Conservation (phyloP, 2,113 vertebrate species). For the Manacus vitellinus region DNA sequence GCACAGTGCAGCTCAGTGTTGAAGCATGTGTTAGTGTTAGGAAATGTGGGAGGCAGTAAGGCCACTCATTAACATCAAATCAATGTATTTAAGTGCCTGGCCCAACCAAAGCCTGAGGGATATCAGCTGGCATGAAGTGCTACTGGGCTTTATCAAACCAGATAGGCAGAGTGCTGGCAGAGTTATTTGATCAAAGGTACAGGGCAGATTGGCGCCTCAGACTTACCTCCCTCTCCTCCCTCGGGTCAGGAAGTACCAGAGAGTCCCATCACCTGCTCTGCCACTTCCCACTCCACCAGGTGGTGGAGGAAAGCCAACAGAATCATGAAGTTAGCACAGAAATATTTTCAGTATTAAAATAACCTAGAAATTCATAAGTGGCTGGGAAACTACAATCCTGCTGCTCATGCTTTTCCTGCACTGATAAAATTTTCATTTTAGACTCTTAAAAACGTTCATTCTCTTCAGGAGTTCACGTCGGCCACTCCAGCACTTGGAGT, state of each 20-base stretch:
- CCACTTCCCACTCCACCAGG: background rate
- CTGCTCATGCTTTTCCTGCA: background rate
- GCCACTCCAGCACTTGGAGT: background rate
- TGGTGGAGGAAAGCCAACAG: background rate
- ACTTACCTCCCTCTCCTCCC: background rate
- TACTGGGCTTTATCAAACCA: too few species aligned
- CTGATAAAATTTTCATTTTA: background rate
- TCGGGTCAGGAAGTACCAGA: background rate
- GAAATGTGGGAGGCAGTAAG: background rate
- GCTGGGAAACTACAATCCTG: background rate
- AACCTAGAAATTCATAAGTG: background rate
- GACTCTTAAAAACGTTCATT: background rate
- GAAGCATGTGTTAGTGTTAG: fast-evolving
- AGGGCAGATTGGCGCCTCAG: background rate
- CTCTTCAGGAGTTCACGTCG: background rate
- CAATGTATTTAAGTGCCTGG: background rate
- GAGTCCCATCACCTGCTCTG: fast-evolving
- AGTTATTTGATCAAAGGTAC: background rate
- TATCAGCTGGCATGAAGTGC: background rate
- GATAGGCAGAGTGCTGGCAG: background rate
- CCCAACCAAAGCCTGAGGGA: background rate
- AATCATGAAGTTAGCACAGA: background rate
- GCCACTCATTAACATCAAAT: background rate
- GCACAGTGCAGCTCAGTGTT: background rate
- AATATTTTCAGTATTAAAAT: background rate